Evolutionary conservation across 2,113 vertebrate genomes (phyloP).

Genomic region (Fukomys damarensis): DNA sequence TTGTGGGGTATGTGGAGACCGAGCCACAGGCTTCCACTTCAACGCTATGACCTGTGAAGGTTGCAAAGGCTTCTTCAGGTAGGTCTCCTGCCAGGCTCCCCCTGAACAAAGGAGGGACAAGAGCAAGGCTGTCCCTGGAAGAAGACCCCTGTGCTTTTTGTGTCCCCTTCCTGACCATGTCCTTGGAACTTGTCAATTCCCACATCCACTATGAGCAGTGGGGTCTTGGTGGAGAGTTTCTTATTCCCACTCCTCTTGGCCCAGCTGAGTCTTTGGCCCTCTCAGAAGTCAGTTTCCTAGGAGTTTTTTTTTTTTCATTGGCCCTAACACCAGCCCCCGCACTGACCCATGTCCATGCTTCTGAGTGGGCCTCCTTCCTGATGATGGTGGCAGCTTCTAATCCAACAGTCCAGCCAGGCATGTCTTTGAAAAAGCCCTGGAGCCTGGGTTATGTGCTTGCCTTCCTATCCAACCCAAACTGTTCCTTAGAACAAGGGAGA

Average conservation of each 20-base stretch:
- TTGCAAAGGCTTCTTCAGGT: conserved; percentile 99
- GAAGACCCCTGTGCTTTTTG: neutral
- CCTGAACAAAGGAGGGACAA: neutral
- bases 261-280: neutral
- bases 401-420: neutral
- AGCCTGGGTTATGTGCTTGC: neutral
- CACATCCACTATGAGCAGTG: neutral
- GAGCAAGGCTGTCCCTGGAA: neutral
- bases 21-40: conserved; percentile 97
- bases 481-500: neutral
- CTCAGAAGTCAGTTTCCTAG: neutral
- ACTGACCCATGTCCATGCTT: neutral
- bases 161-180: neutral
- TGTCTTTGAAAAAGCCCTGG: neutral
- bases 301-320: neutral
- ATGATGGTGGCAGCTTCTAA: neutral
- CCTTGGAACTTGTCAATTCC: neutral
- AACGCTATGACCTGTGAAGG: conserved; percentile 99
- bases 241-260: neutral
- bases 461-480: neutral
- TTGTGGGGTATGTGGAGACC: conserved; percentile 97
- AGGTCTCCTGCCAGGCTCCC: neutral
- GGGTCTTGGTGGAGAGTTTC: neutral
- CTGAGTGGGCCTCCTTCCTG: neutral
- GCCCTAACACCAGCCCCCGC: neutral